phyloP scores from a whole-genome alignment of 2,113 vertebrate genomes.

The Bufo bufo region DNA sequence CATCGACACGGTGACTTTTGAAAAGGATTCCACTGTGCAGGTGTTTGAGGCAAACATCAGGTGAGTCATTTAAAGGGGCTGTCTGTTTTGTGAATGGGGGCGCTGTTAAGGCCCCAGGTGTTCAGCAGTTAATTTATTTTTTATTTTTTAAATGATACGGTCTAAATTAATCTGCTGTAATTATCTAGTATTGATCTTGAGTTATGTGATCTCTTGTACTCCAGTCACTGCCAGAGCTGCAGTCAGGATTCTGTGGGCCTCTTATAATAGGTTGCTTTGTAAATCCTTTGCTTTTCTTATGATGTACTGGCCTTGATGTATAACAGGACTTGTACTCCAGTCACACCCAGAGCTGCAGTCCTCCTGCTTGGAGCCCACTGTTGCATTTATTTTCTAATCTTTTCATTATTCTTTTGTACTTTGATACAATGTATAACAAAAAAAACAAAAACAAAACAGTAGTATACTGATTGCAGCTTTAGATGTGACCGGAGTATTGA shows the following conservation, averaged over 20 bases:
- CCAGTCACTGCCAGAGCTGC: not conserved
- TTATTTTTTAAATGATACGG: no score
- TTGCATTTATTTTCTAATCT: no score
- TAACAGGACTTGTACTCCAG: not conserved
- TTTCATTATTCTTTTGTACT: no score
- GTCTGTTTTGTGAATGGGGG: no score
- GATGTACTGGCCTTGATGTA: not conserved
- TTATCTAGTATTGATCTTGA: not conserved
- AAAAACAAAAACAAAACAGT: no score
- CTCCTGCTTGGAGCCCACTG: not conserved
- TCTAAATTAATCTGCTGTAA: no score
- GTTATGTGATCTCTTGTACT: not conserved
- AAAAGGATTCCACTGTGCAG: conserved; percentile 96
- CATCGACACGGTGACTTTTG: conserved; percentile 95
- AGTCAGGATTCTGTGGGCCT: not conserved
- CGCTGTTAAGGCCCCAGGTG: no score
- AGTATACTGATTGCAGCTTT: not conserved
- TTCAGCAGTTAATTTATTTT: no score
- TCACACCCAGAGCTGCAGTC: not conserved
- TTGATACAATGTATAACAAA: no score
- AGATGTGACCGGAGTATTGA: not conserved
- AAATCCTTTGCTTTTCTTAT: not conserved
- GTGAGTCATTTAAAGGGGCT: conserved; percentile 65
- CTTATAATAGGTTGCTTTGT: not conserved
- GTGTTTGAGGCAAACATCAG: conserved; percentile 98